Evolutionary conservation across 2,113 vertebrate genomes (phyloP).

Genomic region (Mustela lutreola): DNA sequence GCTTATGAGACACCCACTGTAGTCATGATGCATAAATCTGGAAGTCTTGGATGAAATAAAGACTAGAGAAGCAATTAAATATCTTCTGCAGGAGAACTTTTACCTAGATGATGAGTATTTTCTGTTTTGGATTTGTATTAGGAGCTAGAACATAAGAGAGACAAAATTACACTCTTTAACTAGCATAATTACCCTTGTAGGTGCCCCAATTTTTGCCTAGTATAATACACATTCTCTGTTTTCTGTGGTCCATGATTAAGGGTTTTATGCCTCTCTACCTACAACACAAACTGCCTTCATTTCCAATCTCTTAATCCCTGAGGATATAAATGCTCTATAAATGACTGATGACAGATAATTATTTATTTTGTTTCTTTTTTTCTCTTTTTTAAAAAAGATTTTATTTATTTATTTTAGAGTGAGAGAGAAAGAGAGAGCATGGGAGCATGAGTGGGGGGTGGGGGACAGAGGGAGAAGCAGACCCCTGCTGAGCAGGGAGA

Average conservation of each 20-base stretch:
- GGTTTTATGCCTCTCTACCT: not conserved
- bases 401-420: too few species aligned
- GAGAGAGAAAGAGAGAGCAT: too few species aligned
- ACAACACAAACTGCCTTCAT: not conserved
- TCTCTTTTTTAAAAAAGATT: too few species aligned
- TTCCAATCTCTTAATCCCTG: not conserved
- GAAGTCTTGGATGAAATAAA: not conserved
- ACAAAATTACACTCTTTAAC: not conserved
- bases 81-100: not conserved
- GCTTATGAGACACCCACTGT: not conserved
- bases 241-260: not conserved
- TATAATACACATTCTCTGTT: not conserved
- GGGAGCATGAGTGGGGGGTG: fast-evolving
- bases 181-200: not conserved
- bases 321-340: not conserved
- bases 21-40: not conserved
- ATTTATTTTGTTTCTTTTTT: too few species aligned
- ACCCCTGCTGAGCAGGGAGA: too few species aligned
- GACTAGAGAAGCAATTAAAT: not conserved
- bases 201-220: not conserved
- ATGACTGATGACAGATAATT: not conserved
- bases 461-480: too few species aligned
- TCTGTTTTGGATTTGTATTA: not conserved
- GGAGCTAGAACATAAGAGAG: not conserved
- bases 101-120: not conserved